These are phyloP conservation scores for Panagrolaimus sp. DNA, from an alignment of 1,140 invertebrate genomes.

Conservation along the genomic window DNA sequence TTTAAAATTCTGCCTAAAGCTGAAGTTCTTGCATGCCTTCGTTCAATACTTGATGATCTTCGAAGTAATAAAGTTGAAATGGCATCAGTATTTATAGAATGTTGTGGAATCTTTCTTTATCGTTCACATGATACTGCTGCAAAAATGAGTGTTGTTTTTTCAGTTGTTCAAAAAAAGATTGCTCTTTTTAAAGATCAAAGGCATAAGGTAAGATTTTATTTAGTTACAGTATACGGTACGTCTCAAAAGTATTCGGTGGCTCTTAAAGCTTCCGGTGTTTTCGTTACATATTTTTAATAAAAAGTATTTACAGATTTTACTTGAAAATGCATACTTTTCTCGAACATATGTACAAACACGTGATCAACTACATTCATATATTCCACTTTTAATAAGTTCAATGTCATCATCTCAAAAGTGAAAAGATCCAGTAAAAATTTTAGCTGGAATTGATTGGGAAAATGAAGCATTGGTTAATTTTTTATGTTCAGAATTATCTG, in stretches of 20 bases:
- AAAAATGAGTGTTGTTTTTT: slow-evolving; percentile 68
- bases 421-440: neutral
- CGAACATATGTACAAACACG: slow-evolving; percentile 79
- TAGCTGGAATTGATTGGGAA: neutral
- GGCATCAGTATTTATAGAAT: slow-evolving; percentile 89
- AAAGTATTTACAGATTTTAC: slow-evolving; percentile 81
- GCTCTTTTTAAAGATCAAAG: slow-evolving; percentile 43
- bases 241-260: too few species aligned
- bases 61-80: slow-evolving; percentile 98
- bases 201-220: slow-evolving; percentile 34
- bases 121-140: slow-evolving; percentile 83
- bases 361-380: slow-evolving; percentile 63
- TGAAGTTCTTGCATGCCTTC: slow-evolving; percentile 77
- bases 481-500: slow-evolving; percentile 78
- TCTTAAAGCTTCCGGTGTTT: too few species aligned
- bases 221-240: too few species aligned
- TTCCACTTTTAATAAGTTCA: neutral
- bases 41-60: slow-evolving; percentile 83
- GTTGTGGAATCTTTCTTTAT: slow-evolving; percentile 85
- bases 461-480: slow-evolving; percentile 61
- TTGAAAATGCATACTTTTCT: slow-evolving; percentile 69
- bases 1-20: slow-evolving; percentile 88
- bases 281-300: too few species aligned
- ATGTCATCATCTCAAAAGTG: neutral
- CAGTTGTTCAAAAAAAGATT: slow-evolving; percentile 59